Conservation (phyloP, 2,888 invertebrate species). For the Ernsta delagoae region DNA sequence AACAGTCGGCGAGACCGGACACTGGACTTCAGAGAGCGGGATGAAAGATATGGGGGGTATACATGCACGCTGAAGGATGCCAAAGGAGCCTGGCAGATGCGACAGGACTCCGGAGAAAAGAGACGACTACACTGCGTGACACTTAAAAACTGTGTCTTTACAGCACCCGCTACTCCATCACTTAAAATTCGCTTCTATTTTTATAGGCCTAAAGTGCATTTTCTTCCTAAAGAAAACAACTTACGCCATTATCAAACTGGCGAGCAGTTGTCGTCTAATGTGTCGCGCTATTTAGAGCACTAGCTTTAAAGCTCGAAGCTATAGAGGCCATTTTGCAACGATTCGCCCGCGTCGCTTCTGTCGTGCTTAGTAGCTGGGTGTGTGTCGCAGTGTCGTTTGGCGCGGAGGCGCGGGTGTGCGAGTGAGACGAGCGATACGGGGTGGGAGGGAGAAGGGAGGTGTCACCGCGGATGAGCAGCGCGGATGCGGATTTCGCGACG, state of each 20-base stretch:
- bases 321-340: slow-evolving; percentile 68
- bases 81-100: slow-evolving; percentile 82
- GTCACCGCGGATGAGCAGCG: slow-evolving; percentile 76
- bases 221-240: slow-evolving; percentile 40
- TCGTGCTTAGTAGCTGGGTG: slow-evolving; percentile 56
- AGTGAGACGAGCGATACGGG: slow-evolving; percentile 68
- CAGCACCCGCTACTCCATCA: slow-evolving; percentile 59
- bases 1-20: slow-evolving; percentile 77
- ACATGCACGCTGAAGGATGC: slow-evolving; percentile 80
- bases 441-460: slow-evolving; percentile 75
- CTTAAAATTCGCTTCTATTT: slow-evolving; percentile 44
- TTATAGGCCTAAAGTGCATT: slow-evolving; percentile 43
- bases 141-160: slow-evolving; percentile 84
- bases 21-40: slow-evolving; percentile 82
- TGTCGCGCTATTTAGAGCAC: slow-evolving; percentile 77
- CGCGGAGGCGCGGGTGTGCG: slow-evolving; percentile 66
- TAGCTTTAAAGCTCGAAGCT: slow-evolving; percentile 63
- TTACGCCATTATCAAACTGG: slow-evolving; percentile 55
- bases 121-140: slow-evolving; percentile 83
- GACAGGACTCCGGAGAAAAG: slow-evolving; percentile 84
- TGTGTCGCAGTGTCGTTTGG: slow-evolving; percentile 78
- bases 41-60: slow-evolving; percentile 80
- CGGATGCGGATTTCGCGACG: slow-evolving; percentile 70
- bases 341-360: slow-evolving; percentile 61
- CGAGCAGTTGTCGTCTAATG: slow-evolving; percentile 77